Conservation (phyloP, 2,888 invertebrate genomes). For the Allolobophora icterica region DNA sequence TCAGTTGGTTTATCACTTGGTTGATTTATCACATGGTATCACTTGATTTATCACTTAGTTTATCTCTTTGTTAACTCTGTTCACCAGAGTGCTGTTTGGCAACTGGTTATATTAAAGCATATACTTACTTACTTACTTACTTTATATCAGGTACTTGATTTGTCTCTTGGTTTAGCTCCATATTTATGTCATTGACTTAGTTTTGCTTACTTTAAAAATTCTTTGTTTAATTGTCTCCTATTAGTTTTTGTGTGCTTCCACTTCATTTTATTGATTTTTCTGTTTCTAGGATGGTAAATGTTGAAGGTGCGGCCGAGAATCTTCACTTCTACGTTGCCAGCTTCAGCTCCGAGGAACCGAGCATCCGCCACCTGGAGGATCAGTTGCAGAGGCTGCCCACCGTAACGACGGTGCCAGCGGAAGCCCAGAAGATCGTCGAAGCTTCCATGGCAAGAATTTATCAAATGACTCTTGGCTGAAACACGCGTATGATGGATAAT, state of each 20-base stretch:
- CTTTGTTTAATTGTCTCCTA: no score
- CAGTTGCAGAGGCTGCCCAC: conserved; percentile 55
- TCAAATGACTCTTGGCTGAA: neutral
- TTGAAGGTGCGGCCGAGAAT: conserved; percentile 87
- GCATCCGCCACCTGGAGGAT: conserved; percentile 75
- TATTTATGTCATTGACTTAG: no score
- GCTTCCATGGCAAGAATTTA: conserved; percentile 75
- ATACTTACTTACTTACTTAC: no score
- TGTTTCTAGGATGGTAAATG: conserved; percentile 78
- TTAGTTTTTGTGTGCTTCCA: neutral
- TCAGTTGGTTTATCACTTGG: no score
- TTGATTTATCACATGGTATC: no score
- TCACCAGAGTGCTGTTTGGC: no score
- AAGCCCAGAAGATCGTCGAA: conserved; percentile 76
- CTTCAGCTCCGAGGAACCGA: conserved; percentile 84
- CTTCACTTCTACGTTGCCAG: conserved; percentile 89
- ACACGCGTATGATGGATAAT: neutral
- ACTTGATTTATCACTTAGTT: no score
- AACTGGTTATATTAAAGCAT: no score
- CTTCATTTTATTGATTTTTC: neutral
- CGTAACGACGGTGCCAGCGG: conserved; percentile 71
- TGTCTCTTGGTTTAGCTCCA: no score
- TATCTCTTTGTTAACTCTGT: no score
- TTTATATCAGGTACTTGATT: no score
- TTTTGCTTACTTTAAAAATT: no score